Evolutionary conservation across 1,140 invertebrate species (phyloP).

Genomic region (Leptonema lineaticorne): DNA sequence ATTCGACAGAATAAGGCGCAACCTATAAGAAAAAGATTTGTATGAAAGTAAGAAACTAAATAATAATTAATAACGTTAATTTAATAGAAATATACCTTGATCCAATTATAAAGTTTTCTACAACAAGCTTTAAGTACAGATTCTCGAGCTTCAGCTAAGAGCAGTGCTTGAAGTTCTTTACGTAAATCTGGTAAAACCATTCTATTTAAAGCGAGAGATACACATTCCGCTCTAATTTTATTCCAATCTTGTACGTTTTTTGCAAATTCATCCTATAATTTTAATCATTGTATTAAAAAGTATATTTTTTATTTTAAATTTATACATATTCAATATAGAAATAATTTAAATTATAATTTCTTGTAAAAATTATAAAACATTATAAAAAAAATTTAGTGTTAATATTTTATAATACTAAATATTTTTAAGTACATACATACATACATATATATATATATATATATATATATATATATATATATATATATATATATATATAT

Average conservation of each 20-base stretch:
- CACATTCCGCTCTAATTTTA: conserved; percentile 77
- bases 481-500: too few species aligned
- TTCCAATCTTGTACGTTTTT: conserved; percentile 98
- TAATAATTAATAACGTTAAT: conserved; percentile 12
- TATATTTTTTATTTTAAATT: too few species aligned
- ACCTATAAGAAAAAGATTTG: conserved; percentile 69
- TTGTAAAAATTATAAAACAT: not conserved
- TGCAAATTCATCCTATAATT: conserved; percentile 87
- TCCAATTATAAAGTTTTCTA: conserved; percentile 82
- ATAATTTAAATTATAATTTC: too few species aligned
- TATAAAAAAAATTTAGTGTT: not conserved
- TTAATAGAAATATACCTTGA: conserved; percentile 58
- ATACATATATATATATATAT: too few species aligned
- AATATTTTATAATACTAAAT: too few species aligned
- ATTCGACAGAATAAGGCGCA: conserved; percentile 79
- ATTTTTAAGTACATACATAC: too few species aligned
- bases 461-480: too few species aligned
- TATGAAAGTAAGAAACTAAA: not conserved
- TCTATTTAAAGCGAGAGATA: conserved; percentile 84
- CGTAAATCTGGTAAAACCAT: conserved; percentile 88
- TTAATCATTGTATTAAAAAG: conserved; percentile 13
- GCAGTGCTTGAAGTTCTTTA: conserved; percentile 79
- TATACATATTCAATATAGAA: too few species aligned
- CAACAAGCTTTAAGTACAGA: conserved; percentile 82
- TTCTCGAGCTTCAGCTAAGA: conserved; percentile 88